Evolutionary conservation across 2,113 vertebrate genomes (phyloP), one percentile per base, ranked within the genome.

Genomic region (Ammodytes marinus): DNA sequence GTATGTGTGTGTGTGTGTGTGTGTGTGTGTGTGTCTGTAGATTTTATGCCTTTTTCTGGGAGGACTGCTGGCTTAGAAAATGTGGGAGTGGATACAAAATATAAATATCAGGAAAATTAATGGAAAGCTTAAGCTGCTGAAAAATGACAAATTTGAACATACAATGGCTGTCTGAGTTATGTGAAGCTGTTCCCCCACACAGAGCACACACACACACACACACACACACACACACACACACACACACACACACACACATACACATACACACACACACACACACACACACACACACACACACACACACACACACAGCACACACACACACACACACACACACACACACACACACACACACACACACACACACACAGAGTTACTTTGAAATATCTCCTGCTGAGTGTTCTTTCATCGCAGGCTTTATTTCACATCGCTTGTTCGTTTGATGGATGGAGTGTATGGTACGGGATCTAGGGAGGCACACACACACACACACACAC

Each of bases 401-500:
- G 43, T 6, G 57, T 12, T 40, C 82, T 81, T 74, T 67, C 75
- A 75, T 75, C 75, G 6, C 14, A 40, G 0, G 59, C 0, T 50
- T 2, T 9, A 10, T 50, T 61, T 74, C 74, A 69, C 65, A 6
- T 64, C 79, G 9, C 45, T 27, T n/a, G 14, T 19, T 13, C 42
- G 0, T 2, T 0, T 77, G 83, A 85, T 81, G 42, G 68, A 85
- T 76, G 67, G 13, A 52, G 65, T 69, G 43, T 58, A 6, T 40
- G 47, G 43, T 58, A 6, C 35, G 47, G 45, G 50, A 37, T 11
- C 9, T 17, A 0, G 53, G 0, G 37, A 74, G 74, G 52, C 71
- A 60, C 49, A 74, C 73, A 72, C 77, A 45, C 71, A 67, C 49
- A 74, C 73, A 72, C 77, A 45, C 73, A 58, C 6, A 14, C 66